These are phyloP conservation scores for Oncorhynchus gorbuscha DNA, from an alignment of 2,113 vertebrate genomes.

Conservation along the genomic window DNA sequence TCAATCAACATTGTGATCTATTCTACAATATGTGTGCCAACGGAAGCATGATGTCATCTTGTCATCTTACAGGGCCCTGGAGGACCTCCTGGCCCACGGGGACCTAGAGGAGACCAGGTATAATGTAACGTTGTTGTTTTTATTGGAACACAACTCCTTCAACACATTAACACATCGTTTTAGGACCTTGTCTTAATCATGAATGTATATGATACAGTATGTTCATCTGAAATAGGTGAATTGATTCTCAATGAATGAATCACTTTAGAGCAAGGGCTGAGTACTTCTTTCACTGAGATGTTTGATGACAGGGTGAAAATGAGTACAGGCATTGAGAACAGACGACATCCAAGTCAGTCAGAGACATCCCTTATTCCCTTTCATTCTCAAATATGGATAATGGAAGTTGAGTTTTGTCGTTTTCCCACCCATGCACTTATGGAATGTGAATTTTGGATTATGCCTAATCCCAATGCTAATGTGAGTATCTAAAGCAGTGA, in stretches of 20 bases:
- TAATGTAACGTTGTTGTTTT: no score
- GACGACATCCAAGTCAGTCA: background rate
- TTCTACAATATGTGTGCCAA: background rate
- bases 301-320: no score
- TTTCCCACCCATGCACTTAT: slow-evolving; percentile 67
- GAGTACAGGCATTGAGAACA: background rate
- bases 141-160: no score
- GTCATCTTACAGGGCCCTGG: slow-evolving; percentile 62
- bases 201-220: no score
- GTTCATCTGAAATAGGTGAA: no score
- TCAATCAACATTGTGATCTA: background rate
- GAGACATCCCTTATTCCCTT: background rate
- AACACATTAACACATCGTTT: no score
- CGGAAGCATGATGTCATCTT: slow-evolving; percentile 21
- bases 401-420: slow-evolving; percentile 51
- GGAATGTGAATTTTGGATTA: slow-evolving; percentile 79
- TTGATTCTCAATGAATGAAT: no score
- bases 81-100: slow-evolving; percentile 71
- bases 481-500: slow-evolving; percentile 57
- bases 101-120: slow-evolving; percentile 81
- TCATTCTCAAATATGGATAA: slow-evolving; percentile 32
- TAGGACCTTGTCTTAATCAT: background rate
- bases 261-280: no score
- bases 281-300: no score
- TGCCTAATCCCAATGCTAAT: slow-evolving; percentile 67